These are phyloP conservation scores for Agonum fuliginosum DNA, from an alignment of 2,888 invertebrate genomes.

Conservation along the genomic window DNA sequence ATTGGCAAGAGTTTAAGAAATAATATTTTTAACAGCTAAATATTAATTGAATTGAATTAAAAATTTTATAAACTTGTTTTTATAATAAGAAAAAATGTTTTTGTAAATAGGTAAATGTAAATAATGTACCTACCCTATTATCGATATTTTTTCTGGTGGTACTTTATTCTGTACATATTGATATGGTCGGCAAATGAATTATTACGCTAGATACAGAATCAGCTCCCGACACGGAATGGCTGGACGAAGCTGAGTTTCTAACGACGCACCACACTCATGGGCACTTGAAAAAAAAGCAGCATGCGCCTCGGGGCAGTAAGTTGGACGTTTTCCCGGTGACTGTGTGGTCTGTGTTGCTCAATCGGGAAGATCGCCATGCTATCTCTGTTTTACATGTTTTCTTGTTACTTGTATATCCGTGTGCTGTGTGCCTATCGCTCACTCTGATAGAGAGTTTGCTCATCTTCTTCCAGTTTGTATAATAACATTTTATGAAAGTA, in stretches of 20 bases:
- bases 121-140: conserved; percentile 32
- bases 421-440: conserved; percentile 35
- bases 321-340: conserved; percentile 61
- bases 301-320: conserved; percentile 67
- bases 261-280: conserved; percentile 56
- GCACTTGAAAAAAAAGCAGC: conserved; percentile 59
- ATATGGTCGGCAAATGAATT: conserved; percentile 26
- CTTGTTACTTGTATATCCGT: conserved; percentile 35
- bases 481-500: neutral
- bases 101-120: conserved; percentile 29
- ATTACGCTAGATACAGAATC: conserved; percentile 49
- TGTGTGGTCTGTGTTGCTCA: conserved; percentile 53
- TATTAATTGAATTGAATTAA: no score
- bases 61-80: no score
- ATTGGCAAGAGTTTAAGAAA: neutral
- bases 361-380: conserved; percentile 50
- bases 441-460: conserved; percentile 24
- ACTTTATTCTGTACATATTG: conserved; percentile 18
- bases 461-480: neutral
- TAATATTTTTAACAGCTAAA: no score
- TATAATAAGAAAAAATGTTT: neutral
- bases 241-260: conserved; percentile 59
- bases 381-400: conserved; percentile 46
- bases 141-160: neutral
- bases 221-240: conserved; percentile 61